A percentile compares a stretch with the other conserved stretches of the same genome.
Evolutionary conservation across 2,797 vertebrate species (phyloP).

Genomic region (Danio aesculapii): DNA sequence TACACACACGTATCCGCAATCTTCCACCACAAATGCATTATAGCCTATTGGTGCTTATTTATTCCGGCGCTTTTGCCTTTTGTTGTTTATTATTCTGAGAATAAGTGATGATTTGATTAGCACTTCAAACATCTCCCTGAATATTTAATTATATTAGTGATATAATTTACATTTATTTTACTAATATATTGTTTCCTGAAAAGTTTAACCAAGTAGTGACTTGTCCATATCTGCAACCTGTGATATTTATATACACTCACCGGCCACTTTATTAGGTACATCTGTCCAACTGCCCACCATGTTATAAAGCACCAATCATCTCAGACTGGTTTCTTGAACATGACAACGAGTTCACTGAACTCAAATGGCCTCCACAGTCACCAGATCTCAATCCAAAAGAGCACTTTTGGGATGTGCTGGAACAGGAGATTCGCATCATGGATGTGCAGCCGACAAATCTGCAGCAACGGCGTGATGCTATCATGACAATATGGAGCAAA

Average conservation of each 20-base stretch:
- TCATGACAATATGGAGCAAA: no score
- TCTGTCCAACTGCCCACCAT: neutral
- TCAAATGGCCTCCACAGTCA: no score
- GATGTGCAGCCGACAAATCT: no score
- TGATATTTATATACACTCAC: neutral
- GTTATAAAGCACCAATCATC: no score
- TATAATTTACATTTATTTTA: neutral
- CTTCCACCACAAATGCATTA: conserved; percentile 21
- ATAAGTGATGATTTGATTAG: neutral
- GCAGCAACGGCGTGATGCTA: no score
- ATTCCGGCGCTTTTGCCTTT: neutral
- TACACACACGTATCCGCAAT: neutral
- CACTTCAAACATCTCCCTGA: neutral
- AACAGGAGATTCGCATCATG: no score
- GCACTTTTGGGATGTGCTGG: no score
- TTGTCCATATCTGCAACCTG: neutral
- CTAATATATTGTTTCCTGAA: neutral
- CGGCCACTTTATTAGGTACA: no score
- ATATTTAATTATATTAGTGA: neutral
- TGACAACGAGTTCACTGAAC: no score
- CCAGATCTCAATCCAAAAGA: no score
- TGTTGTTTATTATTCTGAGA: neutral
- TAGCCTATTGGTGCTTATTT: conserved; percentile 8
- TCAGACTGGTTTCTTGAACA: no score
- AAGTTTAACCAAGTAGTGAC: neutral